Percentiles rank a stretch among this genome's conserved stretches.
phyloP scores from a whole-genome alignment of 2,888 invertebrate species.

The Oegoconia quadripuncta region DNA sequence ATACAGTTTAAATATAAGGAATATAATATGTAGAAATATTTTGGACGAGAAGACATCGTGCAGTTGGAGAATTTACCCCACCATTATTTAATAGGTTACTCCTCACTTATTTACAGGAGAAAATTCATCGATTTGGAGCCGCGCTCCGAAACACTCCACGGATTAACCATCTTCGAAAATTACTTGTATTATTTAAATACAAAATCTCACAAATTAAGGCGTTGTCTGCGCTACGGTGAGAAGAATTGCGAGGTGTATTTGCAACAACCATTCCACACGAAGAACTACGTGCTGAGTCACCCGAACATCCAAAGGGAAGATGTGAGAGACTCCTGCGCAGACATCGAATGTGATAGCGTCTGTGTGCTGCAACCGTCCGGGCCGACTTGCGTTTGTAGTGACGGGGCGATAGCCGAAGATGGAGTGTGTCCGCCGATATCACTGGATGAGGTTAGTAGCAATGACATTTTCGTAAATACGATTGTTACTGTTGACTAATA shows the following conservation, averaged over 20 bases:
- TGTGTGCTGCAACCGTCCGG: conserved; percentile 74
- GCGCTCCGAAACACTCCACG: conserved; percentile 77
- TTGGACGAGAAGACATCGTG: no score
- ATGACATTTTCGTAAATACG: no score
- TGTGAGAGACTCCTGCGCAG: conserved; percentile 65
- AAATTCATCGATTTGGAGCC: conserved; percentile 60
- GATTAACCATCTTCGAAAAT: conserved; percentile 86
- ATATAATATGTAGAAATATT: no score
- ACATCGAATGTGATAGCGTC: conserved; percentile 74
- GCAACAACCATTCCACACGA: conserved; percentile 57
- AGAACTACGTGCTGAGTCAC: conserved; percentile 48
- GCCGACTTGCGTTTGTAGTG: conserved; percentile 74
- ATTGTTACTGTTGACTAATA: no score
- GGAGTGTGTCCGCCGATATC: conserved; percentile 36
- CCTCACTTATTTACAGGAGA: conserved; percentile 41
- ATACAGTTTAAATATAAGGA: no score
- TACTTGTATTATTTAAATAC: conserved; percentile 84
- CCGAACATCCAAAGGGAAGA: conserved; percentile 46
- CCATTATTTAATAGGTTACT: no score
- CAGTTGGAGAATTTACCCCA: no score
- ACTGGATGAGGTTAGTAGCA: no score
- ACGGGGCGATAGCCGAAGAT: conserved; percentile 50
- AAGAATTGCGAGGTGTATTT: conserved; percentile 63
- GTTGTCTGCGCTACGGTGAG: conserved; percentile 78
- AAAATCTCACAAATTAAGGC: conserved; percentile 75